These are phyloP conservation scores for Drosophila kanekoi DNA, from an alignment of 2,888 invertebrate genomes.

Conservation along the genomic window DNA sequence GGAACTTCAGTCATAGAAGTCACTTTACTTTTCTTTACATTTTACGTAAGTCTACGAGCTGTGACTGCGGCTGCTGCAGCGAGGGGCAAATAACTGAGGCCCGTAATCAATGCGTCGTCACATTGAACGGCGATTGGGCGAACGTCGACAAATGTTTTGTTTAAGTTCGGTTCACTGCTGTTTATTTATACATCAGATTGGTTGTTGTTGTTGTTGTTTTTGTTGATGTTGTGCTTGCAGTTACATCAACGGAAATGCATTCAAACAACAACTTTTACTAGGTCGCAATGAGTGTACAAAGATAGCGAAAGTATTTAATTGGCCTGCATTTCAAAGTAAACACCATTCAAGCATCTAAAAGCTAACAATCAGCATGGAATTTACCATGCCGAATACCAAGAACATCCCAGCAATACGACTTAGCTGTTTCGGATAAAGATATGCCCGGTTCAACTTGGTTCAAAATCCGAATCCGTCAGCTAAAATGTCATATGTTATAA, in stretches of 20 bases:
- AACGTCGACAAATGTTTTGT: conserved; percentile 73
- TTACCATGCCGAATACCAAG: no score
- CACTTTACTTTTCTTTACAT: conserved; percentile 12
- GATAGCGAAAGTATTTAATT: conserved; percentile 41
- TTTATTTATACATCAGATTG: conserved; percentile 74
- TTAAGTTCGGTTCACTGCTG: conserved; percentile 69
- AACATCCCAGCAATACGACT: no score
- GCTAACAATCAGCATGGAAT: no score
- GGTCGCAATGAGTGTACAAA: conserved; percentile 6
- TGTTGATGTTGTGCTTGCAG: conserved; percentile 26
- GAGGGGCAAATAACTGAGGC: conserved; percentile 21
- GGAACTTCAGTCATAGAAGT: conserved; percentile 59
- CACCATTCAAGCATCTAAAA: background rate
- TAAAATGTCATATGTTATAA: no score
- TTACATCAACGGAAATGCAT: conserved; percentile 65
- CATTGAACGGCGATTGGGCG: conserved; percentile 59
- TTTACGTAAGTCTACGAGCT: conserved; percentile 15
- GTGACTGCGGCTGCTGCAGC: background rate
- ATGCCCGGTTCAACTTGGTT: no score
- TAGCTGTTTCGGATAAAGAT: no score
- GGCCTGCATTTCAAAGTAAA: conserved; percentile 31
- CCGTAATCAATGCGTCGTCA: conserved; percentile 78
- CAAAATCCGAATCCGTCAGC: no score
- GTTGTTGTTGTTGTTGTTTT: conserved; percentile 21
- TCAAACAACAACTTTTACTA: conserved; percentile 48